These are phyloP conservation scores for Drosophila kanapiae DNA, from an alignment of 1,140 invertebrate species.

Conservation along the genomic window DNA sequence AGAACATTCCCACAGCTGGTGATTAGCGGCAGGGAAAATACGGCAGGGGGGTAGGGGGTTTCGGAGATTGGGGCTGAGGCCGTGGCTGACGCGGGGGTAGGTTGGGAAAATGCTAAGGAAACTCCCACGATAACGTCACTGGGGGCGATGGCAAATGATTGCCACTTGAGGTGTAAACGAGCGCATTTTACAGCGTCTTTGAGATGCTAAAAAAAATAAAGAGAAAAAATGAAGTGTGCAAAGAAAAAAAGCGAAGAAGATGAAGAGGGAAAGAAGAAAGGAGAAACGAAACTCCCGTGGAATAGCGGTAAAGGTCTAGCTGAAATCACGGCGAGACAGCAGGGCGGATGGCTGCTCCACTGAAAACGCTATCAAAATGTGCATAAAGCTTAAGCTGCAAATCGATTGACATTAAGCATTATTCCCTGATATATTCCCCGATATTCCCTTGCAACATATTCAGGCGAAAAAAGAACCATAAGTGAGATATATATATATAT, in stretches of 20 bases:
- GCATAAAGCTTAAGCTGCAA: constrained; percentile 41
- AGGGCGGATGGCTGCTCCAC: neutral
- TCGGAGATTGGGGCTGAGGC: neutral
- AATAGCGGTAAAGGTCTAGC: constrained; percentile 19
- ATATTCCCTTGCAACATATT: neutral
- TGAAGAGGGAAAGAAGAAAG: neutral
- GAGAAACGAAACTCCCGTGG: constrained; percentile 1
- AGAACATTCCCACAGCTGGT: constrained; percentile 38
- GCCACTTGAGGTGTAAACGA: constrained; percentile 81
- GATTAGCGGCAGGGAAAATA: constrained; percentile 56
- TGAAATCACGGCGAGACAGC: constrained; percentile 35
- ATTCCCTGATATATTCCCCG: neutral
- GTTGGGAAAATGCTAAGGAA: constrained; percentile 22
- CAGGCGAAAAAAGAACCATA: neutral
- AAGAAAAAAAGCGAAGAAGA: neutral
- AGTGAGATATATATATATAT: neutral
- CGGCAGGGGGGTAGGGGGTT: neutral
- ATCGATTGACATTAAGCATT: constrained; percentile 45
- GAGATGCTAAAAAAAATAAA: constrained; percentile 43
- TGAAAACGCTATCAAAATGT: constrained; percentile 24
- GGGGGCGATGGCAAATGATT: constrained; percentile 72
- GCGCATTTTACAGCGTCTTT: constrained; percentile 76
- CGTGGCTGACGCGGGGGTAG: neutral
- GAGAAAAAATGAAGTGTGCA: constrained; percentile 12
- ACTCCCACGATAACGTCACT: constrained; percentile 63